Evolutionary conservation across 2,113 vertebrate genomes (phyloP).

Genomic region (Trinectes maculatus): DNA sequence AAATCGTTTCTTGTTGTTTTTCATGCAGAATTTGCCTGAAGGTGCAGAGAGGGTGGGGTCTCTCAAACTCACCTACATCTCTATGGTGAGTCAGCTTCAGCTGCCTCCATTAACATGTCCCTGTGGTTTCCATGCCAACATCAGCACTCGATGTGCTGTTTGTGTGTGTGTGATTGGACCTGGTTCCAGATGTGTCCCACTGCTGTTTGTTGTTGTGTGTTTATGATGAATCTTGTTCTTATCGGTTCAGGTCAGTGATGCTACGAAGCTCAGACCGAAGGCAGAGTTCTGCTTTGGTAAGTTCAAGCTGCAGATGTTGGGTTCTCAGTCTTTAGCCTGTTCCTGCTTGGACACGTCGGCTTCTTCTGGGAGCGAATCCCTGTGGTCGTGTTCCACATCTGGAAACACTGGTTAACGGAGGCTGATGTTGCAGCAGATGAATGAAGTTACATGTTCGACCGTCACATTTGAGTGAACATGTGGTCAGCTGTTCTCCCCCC

Average conservation of each 20-base stretch:
- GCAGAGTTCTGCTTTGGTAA: slow-evolving; percentile 99
- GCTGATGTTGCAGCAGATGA: too few relatives aligned
- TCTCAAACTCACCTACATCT: slow-evolving; percentile 96
- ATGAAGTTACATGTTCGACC: neutral
- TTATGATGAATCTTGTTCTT: too few relatives aligned
- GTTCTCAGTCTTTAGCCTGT: neutral
- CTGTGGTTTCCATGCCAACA: neutral
- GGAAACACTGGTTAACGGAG: neutral
- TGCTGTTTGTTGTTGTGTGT: too few relatives aligned
- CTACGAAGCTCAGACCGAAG: slow-evolving; percentile 95
- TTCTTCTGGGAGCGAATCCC: neutral
- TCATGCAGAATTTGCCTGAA: slow-evolving; percentile 90
- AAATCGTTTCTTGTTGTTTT: neutral
- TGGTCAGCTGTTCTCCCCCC: neutral
- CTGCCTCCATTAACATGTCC: neutral
- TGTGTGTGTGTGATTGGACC: neutral
- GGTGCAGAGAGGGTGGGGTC: slow-evolving; percentile 89
- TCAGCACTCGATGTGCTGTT: neutral
- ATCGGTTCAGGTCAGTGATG: slow-evolving; percentile 92
- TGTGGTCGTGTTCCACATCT: too few relatives aligned
- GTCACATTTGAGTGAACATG: neutral
- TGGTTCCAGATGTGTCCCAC: too few relatives aligned
- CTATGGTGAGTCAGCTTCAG: slow-evolving; percentile 86
- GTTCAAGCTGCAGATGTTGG: slow-evolving; percentile 19
- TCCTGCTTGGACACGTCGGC: neutral